Conservation (phyloP, 92 coral and sea anemone genomes). For the Diadumene lineata region DNA sequence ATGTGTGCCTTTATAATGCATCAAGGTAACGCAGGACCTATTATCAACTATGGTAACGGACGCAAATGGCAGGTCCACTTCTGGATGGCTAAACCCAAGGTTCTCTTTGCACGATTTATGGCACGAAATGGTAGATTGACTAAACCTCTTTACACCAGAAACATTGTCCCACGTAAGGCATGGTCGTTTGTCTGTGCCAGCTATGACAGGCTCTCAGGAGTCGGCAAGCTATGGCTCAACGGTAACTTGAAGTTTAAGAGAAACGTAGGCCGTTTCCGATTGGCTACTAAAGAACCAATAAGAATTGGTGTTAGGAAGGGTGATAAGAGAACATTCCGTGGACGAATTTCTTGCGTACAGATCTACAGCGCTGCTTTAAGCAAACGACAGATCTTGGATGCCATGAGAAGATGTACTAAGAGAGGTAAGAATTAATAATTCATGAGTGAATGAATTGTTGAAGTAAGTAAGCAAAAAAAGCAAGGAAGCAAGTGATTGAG, state of each 20-base stretch:
- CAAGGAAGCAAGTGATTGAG: too few relatives aligned
- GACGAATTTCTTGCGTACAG: conserved; percentile 73
- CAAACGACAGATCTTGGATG: conserved; percentile 54
- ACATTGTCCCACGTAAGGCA: conserved; percentile 34
- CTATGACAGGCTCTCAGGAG: conserved; percentile 60
- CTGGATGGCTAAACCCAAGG: conserved; percentile 55
- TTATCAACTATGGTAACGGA: conserved; percentile 58
- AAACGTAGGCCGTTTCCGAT: conserved; percentile 48
- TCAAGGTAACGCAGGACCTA: conserved; percentile 57
- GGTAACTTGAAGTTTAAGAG: conserved; percentile 44
- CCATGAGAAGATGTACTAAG: conserved; percentile 67
- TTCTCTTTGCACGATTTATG: conserved; percentile 58
- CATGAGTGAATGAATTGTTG: neutral
- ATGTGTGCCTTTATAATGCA: conserved; percentile 64
- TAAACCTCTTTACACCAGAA: conserved; percentile 35
- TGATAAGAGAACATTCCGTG: conserved; percentile 56
- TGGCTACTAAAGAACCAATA: conserved; percentile 61
- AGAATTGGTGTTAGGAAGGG: conserved; percentile 66
- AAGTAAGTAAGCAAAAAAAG: too few relatives aligned
- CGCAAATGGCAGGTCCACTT: conserved; percentile 55
- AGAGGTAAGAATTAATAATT: conserved; percentile 31
- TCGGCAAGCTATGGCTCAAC: conserved; percentile 71
- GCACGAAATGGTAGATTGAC: conserved; percentile 39
- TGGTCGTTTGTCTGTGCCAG: conserved; percentile 76
- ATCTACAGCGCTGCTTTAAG: conserved; percentile 58